Evolutionary conservation across 2,797 vertebrate genomes (phyloP).

Genomic region (Mormyrus hasselquistii): DNA sequence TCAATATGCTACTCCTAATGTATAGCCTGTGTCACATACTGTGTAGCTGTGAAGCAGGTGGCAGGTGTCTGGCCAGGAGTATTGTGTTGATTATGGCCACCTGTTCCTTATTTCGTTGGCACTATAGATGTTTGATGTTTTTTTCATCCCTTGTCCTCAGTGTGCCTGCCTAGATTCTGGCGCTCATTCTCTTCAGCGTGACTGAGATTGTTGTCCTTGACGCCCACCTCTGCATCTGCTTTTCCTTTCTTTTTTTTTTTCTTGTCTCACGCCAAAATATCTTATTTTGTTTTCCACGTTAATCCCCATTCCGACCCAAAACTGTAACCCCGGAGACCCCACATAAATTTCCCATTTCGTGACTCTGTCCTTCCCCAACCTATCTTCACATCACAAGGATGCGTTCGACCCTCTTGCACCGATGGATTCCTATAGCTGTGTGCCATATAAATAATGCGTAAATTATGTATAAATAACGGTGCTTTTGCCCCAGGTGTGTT

Average conservation of each 20-base stretch:
- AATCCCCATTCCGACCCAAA: background rate
- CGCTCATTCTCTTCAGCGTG: background rate
- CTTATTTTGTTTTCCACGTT: background rate
- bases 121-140: background rate
- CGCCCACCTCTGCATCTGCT: background rate
- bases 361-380: background rate
- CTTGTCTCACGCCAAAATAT: background rate
- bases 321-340: background rate
- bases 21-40: background rate
- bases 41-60: background rate
- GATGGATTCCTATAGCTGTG: background rate
- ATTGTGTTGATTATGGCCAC: background rate
- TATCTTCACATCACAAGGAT: background rate
- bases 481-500: constrained; percentile 62
- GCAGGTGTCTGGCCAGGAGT: background rate
- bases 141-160: background rate
- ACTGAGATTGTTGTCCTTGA: background rate
- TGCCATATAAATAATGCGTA: background rate
- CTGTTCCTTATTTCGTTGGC: background rate
- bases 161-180: background rate
- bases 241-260: background rate
- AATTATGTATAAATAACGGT: background rate
- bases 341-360: background rate
- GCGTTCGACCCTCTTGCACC: background rate
- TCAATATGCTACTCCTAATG: background rate